A percentile compares a stretch with the other conserved stretches of the same genome.
phyloP scores from a whole-genome alignment of 2,113 vertebrate species.

The Triplophysa tibetana region DNA sequence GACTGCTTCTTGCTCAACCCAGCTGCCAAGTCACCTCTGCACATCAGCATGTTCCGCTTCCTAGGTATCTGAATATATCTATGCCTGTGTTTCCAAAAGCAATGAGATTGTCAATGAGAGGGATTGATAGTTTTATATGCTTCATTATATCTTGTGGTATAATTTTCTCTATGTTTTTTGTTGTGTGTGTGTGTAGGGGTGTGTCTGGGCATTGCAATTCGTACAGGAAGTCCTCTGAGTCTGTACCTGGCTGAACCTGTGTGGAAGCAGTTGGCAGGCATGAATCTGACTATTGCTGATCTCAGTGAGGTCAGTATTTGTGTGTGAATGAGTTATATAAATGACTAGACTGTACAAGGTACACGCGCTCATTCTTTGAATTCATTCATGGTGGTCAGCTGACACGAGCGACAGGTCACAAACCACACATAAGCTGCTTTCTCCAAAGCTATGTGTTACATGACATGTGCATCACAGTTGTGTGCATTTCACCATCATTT shows the following conservation, averaged over 20 bases:
- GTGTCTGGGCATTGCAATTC: constrained; percentile 93
- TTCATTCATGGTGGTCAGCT: background rate
- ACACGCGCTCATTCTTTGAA: background rate
- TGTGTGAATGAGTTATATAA: constrained; percentile 16
- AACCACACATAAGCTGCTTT: constrained; percentile 8
- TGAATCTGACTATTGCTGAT: constrained; percentile 98
- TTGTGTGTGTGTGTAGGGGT: constrained; percentile 78
- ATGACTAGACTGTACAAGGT: background rate
- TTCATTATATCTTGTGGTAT: background rate
- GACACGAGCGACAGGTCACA: background rate
- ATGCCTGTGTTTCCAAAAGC: background rate
- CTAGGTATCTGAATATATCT: constrained; percentile 76
- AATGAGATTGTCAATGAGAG: background rate
- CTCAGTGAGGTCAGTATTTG: constrained; percentile 87
- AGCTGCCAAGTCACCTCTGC: constrained; percentile 86
- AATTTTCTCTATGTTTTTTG: background rate
- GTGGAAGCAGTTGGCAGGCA: constrained; percentile 98
- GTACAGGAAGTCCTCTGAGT: constrained; percentile 96
- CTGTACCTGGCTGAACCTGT: constrained; percentile 96
- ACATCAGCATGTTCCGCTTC: constrained; percentile 98
- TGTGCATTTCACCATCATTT: background rate
- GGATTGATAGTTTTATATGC: background rate
- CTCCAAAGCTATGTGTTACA: background rate
- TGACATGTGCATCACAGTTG: background rate
- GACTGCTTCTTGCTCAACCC: constrained; percentile 97